These are phyloP conservation scores for Amblyopsis hoosieri DNA, from an alignment of 2,797 vertebrate genomes.

Conservation along the genomic window DNA sequence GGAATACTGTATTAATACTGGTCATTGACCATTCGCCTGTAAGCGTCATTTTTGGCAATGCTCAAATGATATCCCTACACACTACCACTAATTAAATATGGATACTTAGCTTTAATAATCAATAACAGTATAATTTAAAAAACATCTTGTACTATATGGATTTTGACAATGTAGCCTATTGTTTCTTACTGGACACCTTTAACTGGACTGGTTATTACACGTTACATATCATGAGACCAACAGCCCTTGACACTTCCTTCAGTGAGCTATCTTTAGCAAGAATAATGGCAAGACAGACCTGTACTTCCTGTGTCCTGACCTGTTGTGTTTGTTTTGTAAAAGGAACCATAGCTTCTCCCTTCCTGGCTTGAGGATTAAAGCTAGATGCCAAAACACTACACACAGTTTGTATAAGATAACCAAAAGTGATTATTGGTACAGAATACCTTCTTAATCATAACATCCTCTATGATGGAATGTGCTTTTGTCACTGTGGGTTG, in stretches of 20 bases:
- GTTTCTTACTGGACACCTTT: not conserved
- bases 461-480: slow-evolving; percentile 48
- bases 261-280: slow-evolving; percentile 44
- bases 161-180: no score
- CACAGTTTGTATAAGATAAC: slow-evolving; percentile 30
- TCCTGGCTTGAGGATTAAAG: slow-evolving; percentile 53
- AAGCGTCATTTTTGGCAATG: no score
- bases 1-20: no score
- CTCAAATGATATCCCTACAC: no score
- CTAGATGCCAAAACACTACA: slow-evolving; percentile 38
- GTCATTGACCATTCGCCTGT: no score
- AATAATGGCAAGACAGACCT: slow-evolving; percentile 12
- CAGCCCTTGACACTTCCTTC: slow-evolving; percentile 52
- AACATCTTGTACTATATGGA: no score
- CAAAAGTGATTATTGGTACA: slow-evolving; percentile 22
- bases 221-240: slow-evolving; percentile 7
- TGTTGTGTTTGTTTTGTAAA: slow-evolving; percentile 37
- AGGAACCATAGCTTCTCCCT: slow-evolving; percentile 59
- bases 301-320: slow-evolving; percentile 20
- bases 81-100: no score
- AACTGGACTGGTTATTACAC: not conserved
- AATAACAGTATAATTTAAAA: no score
- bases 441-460: slow-evolving; percentile 22
- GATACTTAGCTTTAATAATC: no score
- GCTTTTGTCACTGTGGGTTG: slow-evolving; percentile 27